Base-by-base conservation (phyloP, 2,113 vertebrate species). In the Isichthys henryi region DNA sequence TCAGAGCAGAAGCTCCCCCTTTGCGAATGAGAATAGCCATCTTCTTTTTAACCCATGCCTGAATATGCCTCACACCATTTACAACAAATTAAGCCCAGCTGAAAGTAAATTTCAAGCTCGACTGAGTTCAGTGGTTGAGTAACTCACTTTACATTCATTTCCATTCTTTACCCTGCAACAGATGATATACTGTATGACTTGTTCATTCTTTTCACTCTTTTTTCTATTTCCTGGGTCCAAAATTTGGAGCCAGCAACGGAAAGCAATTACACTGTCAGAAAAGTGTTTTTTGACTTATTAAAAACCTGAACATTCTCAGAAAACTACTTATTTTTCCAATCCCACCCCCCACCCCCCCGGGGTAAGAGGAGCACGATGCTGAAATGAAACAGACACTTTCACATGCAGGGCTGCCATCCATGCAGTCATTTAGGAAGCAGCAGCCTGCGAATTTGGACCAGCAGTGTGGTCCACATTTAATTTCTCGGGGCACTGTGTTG, bases 101-200 rank as follows among this genome's bases (percentile, higher is more conserved):
- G 96, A 98, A 98, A 98, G 96, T 98, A 96, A 97, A 99, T 98
- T 98, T 99, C 97, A 98, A 97, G 98, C 97, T 96, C 96, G 97
- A 95, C 96, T 96, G 97, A 95, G 92, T 95, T 98, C 96, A 66
- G 93, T 97, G 96, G 96, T 96, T 96, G 95, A 96, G 96, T 96
- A 97, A 97, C 97, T 98, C 96, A 95, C 93, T 97, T 97, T 98
- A 97, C 97, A 98, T 98, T 98, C 97, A 97, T 96, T 97, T 97
- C 97, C 95, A 98, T 97, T 95, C 93, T 95, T 95, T 93, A 90
- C 91, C 91, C 74, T 87, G 89, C 90, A 93, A 97, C 96, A 97
- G 97, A 97, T 97, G 96, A 97, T 97, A 95, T 97, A 97, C 97
- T 96, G 95, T 97, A 97, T 95, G 95, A 96, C 96, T 94, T 93